Conservation (phyloP, 2,797 vertebrate species). For the Urocyon cinereoargenteus region DNA sequence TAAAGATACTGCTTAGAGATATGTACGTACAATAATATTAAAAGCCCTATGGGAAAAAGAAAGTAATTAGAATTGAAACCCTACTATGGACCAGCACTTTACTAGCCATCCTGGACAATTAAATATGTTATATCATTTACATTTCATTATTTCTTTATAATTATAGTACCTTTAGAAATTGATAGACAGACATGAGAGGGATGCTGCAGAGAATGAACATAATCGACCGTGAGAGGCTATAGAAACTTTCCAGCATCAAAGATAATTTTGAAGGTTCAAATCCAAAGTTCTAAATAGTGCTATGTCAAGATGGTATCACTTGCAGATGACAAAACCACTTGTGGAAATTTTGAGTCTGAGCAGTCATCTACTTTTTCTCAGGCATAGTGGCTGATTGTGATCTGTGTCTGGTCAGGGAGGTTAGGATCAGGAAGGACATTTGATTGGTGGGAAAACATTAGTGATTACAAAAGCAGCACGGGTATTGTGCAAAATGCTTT, state of each 20-base stretch:
- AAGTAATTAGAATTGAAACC: not conserved
- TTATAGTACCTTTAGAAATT: not conserved
- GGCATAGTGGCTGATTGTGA: not conserved
- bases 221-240: not conserved
- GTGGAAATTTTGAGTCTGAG: not conserved
- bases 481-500: not conserved
- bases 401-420: not conserved
- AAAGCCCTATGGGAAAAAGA: slow-evolving; percentile 23
- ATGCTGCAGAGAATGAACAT: not conserved
- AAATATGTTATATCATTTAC: not conserved
- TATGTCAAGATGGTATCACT: not conserved
- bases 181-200: not conserved
- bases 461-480: not conserved
- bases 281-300: not conserved
- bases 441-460: not conserved
- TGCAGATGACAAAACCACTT: not conserved
- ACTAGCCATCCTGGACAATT: not conserved
- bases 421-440: not conserved
- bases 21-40: not conserved
- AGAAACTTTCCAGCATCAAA: not conserved
- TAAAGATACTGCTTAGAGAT: not conserved
- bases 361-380: not conserved
- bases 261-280: not conserved
- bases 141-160: not conserved
- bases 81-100: not conserved